Evolutionary conservation across 2,113 vertebrate genomes (phyloP).

Genomic region (Esox niger): DNA sequence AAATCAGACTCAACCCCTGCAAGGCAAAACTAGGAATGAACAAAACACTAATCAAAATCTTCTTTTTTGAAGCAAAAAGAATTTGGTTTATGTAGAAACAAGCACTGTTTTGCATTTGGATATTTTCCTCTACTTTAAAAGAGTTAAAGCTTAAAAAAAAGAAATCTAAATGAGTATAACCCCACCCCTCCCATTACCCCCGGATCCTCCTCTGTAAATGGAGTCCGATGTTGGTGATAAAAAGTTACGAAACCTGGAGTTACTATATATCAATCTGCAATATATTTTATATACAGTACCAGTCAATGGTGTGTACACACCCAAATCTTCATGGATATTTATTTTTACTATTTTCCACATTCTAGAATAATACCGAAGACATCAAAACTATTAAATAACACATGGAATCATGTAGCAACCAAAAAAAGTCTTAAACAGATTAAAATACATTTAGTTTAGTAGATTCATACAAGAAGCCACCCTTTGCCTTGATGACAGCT

Average conservation of each 20-base stretch:
- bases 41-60: constrained; percentile 61
- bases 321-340: no score
- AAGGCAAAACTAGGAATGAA: constrained; percentile 54
- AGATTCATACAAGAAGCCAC: no score
- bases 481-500: no score
- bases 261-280: constrained; percentile 57
- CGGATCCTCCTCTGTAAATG: constrained; percentile 39
- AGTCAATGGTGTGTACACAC: no score
- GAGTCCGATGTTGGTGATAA: constrained; percentile 56
- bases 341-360: no score
- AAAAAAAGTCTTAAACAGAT: no score
- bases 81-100: constrained; percentile 91
- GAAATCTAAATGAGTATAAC: constrained; percentile 55
- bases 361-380: no score
- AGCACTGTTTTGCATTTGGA: constrained; percentile 83
- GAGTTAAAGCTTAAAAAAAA: constrained; percentile 85
- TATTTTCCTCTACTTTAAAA: constrained; percentile 76
- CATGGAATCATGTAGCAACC: no score
- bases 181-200: constrained; percentile 43
- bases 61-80: constrained; percentile 79
- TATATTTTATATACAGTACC: constrained; percentile 67
- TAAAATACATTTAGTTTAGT: no score
- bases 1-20: constrained; percentile 2
- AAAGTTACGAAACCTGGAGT: constrained; percentile 54
- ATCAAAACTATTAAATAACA: no score